phyloP scores from a whole-genome alignment of 2,113 vertebrate species.

The Psammodynastes pulverulentus region DNA sequence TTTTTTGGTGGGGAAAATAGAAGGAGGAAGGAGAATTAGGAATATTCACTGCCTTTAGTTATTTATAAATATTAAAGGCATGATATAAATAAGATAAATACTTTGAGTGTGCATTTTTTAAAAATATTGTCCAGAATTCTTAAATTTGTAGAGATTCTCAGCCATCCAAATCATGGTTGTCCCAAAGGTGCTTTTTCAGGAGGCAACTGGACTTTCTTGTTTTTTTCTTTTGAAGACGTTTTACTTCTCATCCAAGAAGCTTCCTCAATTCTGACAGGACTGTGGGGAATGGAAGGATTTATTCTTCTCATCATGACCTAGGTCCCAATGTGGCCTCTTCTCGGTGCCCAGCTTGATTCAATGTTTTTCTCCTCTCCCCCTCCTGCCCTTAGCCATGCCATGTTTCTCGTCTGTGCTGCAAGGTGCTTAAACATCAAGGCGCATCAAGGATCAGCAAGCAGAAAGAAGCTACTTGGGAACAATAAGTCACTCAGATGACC shows the following conservation, averaged over 20 bases:
- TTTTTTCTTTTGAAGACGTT: too few species aligned
- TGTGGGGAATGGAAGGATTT: too few species aligned
- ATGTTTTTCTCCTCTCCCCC: neutral
- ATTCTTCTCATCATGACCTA: neutral
- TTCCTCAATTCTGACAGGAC: too few species aligned
- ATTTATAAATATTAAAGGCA: neutral
- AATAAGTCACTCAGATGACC: neutral
- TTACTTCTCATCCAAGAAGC: too few species aligned
- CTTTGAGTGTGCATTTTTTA: neutral
- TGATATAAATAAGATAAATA: neutral
- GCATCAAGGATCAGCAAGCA: neutral
- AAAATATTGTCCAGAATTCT: too few species aligned
- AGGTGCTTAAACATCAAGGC: neutral
- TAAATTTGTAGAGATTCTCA: too few species aligned
- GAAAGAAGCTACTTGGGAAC: neutral
- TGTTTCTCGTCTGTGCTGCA: neutral
- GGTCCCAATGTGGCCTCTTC: neutral
- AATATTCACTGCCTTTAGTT: neutral
- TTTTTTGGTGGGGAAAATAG: neutral
- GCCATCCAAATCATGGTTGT: too few species aligned
- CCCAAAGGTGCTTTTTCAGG: too few species aligned
- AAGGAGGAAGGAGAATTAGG: neutral
- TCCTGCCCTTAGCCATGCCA: neutral
- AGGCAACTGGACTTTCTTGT: too few species aligned
- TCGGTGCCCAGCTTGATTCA: neutral